Base-by-base conservation (phyloP, 1,140 invertebrate genomes). In the Triops cancriformis region DNA sequence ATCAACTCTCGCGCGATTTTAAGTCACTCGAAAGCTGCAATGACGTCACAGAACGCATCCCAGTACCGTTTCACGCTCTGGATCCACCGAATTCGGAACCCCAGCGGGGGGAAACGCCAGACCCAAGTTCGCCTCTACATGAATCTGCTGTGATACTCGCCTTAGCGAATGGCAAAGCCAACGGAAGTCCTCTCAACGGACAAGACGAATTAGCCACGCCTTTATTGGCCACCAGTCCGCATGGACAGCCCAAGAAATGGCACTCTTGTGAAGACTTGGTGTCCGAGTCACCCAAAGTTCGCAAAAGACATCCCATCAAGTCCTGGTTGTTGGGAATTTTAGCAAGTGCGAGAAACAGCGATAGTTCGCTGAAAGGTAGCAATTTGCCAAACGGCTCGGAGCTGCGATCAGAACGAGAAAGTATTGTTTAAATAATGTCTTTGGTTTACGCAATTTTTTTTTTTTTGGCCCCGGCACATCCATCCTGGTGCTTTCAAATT, bases 201-300 rank as follows among this genome's bases (percentile, higher is more conserved):
- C 51, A 64, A 23, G 51, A 64, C 18, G 51, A 64, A 1, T 51
- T 64, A 76, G 75, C 28, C 75, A 45, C 41, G 41, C 41, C 45
- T 37, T 26, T n/a, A 45, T 64, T 76, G 5, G 42, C 42, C 41
- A 26, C 11, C 75, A 28, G 23, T 64, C 75, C n/a, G 28, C 27
- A n/a, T 41, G 28, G 42, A 45, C 75, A 76, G 75, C 75, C 42
- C 23, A 78, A 78, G 73, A 78, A 42, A 27, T 78, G 76, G 76
- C 51, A 78, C 18, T 78, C 77, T 26, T 78, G 77, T 27, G 77
- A 78, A 45, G 64, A 78, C 26, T 26, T 78, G 72, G 51, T 64
- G 1, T 64, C 10, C 51, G 51, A 64, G 23, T 18, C 51, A 64
- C 51, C 51, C 51, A 64, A 64, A 64, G 51, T 64, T 64, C 51